Percentiles rank a stretch among this genome's conserved stretches.
Evolutionary conservation across 2,797 vertebrate genomes (phyloP).

Genomic region (Gallirallus australis): DNA sequence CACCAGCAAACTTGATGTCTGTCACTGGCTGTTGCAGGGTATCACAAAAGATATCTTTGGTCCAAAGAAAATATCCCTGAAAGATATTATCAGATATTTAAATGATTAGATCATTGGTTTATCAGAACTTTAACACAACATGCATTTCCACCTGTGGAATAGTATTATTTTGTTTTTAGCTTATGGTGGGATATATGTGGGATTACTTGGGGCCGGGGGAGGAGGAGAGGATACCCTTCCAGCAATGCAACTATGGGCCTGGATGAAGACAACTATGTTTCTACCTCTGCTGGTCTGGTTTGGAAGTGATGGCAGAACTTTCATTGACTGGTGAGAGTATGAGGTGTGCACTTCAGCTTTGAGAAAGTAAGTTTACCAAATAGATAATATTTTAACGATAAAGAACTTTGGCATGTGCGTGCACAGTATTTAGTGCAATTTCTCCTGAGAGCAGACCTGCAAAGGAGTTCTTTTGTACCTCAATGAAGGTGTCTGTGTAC

Average conservation of each 20-base stretch:
- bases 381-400: neutral
- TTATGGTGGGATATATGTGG: neutral
- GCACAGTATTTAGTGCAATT: neutral
- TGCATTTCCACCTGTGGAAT: neutral
- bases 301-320: neutral
- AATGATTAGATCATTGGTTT: neutral
- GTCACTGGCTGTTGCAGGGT: slow-evolving; percentile 79
- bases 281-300: neutral
- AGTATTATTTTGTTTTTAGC: neutral
- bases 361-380: neutral
- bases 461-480: neutral
- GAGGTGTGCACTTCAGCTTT: neutral
- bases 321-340: neutral
- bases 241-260: neutral
- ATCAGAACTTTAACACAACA: neutral
- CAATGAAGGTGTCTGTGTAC: neutral
- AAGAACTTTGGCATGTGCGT: neutral
- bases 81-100: slow-evolving; percentile 67
- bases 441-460: neutral
- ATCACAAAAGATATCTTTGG: slow-evolving; percentile 85
- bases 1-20: neutral
- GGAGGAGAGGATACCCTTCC: neutral
- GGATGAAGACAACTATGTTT: neutral
- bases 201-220: neutral
- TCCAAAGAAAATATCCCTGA: slow-evolving; percentile 85